Evolutionary conservation across 23 tunicate genomes (phyloP), one percentile per base, ranked within the genome.

Genomic region (Halocynthia aurantium): DNA sequence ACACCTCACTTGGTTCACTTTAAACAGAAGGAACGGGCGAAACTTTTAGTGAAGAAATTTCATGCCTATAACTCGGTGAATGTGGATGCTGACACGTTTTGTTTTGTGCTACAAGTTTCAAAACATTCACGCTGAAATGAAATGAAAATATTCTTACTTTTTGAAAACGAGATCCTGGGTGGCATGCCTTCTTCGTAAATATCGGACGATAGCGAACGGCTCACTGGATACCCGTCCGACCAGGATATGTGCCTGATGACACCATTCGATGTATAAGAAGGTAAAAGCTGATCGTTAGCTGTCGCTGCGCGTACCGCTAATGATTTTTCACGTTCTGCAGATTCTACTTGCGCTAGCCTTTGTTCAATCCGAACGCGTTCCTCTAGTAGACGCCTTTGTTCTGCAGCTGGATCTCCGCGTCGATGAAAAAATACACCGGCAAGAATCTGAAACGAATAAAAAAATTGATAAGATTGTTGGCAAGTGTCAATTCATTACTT

Each of bases 321-420:
- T 20, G 31, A 51, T 74, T 74, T n/a, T 6, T 53, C 50, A 54
- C 63, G 21, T 15, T 54, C 22, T 12, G 61, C 67, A 49, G 62
- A 15, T 8, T 74, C 78, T 8, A 74, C 17, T 56, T 74, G 60
- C 8, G 78, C 78, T 2, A 74, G 56, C 55, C 22, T 53, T 54
- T 5, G 55, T 56, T 74, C 78, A 44, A 74, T 74, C 2, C 78
- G 20, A 8, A 13, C 63, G 10, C 78, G 56, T 13, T 74, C 78
- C 62, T 74, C 60, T 7, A 74, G 63, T 7, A 74, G 64, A 9
- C 64, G 63, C 11, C 78, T 62, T 49, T 74, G 78, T 4, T 74
- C 78, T 53, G 78, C 64, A 13, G 22, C 78, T 0, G 78, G 78
- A 74, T 74, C 78, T 15, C 63, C 67, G 10, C 56, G 55, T 8